Evolutionary conservation across 1,140 invertebrate genomes (phyloP).

Genomic region (Anastrepha ludens): DNA sequence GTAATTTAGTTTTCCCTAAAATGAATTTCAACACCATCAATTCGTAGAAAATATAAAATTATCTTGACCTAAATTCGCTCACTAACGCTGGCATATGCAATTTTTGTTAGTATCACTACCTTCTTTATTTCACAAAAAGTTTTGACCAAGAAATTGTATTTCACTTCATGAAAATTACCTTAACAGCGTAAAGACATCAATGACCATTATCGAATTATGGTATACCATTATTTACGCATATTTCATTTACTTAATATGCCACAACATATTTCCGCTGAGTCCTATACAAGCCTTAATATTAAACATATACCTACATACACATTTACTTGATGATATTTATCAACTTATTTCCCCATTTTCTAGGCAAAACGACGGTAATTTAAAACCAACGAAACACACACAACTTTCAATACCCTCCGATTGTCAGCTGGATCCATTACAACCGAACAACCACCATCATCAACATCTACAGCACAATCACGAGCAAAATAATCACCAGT

Average conservation of each 20-base stretch:
- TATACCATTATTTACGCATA: background rate
- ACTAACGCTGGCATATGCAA: too few relatives aligned
- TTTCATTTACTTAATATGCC: conserved; percentile 31
- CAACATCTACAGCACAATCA: conserved; percentile 63
- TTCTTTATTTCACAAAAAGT: too few relatives aligned
- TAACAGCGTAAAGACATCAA: background rate
- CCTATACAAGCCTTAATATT: background rate
- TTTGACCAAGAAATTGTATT: too few relatives aligned
- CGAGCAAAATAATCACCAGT: conserved; percentile 62
- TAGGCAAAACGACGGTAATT: conserved; percentile 72
- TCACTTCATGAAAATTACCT: background rate
- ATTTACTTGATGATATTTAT: conserved; percentile 5
- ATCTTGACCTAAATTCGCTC: too few relatives aligned
- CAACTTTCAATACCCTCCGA: conserved; percentile 72
- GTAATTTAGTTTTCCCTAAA: too few relatives aligned
- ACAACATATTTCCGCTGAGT: background rate
- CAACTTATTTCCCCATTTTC: conserved; percentile 59
- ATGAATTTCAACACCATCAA: too few relatives aligned
- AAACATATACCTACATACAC: background rate
- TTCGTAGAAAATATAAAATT: too few relatives aligned
- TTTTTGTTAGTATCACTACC: too few relatives aligned
- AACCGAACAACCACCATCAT: conserved; percentile 64
- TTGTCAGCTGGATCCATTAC: conserved; percentile 72
- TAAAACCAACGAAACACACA: conserved; percentile 73
- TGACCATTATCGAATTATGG: conserved; percentile 29